A percentile compares a stretch with the other conserved stretches of the same genome.
These are phyloP conservation scores for Drosophila santomea DNA, from an alignment of 1,140 invertebrate species.

Conservation along the genomic window DNA sequence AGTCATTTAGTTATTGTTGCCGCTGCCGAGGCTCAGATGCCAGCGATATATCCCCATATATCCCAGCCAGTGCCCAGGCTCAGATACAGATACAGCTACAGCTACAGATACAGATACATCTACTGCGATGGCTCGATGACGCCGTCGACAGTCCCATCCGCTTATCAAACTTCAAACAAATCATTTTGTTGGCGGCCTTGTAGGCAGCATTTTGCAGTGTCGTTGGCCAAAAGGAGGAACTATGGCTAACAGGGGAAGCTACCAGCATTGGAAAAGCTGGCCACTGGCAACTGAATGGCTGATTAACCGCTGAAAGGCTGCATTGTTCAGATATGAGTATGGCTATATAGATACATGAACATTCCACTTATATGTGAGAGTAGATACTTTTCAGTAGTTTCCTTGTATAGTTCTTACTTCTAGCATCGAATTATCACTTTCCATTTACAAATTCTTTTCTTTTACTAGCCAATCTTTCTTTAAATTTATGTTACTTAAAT, in stretches of 20 bases:
- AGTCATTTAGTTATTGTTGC: conserved; percentile 82
- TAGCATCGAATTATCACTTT: too few relatives aligned
- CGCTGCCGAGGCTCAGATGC: conserved; percentile 45
- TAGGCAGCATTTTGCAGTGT: conserved; percentile 13
- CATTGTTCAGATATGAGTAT: conserved; percentile 11
- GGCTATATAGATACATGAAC: too few relatives aligned
- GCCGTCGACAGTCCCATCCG: conserved; percentile 81
- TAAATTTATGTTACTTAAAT: not conserved
- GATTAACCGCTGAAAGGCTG: conserved; percentile 33
- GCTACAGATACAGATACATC: conserved; percentile 42
- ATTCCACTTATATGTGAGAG: conserved; percentile 9
- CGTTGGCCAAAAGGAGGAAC: not conserved
- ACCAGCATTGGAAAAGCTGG: conserved; percentile 8
- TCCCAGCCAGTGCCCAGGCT: not conserved
- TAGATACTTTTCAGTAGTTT: not conserved
- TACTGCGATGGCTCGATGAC: conserved; percentile 58
- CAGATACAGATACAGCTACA: conserved; percentile 14
- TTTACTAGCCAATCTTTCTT: too few relatives aligned
- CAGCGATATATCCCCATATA: conserved; percentile 10
- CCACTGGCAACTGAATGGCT: conserved; percentile 12
- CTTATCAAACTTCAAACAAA: conserved; percentile 83
- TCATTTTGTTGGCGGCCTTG: conserved; percentile 80
- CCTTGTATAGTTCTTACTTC: not conserved
- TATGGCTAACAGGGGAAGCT: not conserved
- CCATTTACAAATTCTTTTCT: too few relatives aligned